Evolutionary conservation across 2,888 invertebrate genomes (phyloP).

Genomic region (Pyrochroa serraticornis): DNA sequence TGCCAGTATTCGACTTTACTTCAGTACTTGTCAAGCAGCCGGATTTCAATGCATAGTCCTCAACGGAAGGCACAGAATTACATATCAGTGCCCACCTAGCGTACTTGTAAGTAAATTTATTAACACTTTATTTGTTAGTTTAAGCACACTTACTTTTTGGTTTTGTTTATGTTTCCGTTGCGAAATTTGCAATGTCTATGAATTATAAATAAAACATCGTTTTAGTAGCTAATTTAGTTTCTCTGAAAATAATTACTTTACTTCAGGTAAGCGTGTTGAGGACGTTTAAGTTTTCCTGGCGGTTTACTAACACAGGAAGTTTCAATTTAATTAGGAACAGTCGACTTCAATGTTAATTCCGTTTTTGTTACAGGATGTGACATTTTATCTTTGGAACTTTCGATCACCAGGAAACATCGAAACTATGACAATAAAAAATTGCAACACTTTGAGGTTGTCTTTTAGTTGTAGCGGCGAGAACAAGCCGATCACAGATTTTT

Average conservation of each 20-base stretch:
- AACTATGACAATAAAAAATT: slow-evolving; percentile 60
- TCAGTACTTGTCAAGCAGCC: too few relatives aligned
- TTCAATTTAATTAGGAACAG: not conserved
- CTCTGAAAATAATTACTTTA: not conserved
- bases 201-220: too few relatives aligned
- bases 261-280: not conserved
- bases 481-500: slow-evolving; percentile 42
- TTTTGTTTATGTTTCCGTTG: too few relatives aligned
- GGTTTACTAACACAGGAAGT: not conserved
- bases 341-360: not conserved
- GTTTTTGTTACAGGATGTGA: slow-evolving; percentile 59
- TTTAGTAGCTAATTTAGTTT: too few relatives aligned
- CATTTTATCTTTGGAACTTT: slow-evolving; percentile 61
- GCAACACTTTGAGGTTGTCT: slow-evolving; percentile 59
- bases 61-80: too few relatives aligned
- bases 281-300: not conserved
- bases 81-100: too few relatives aligned
- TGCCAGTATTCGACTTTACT: too few relatives aligned
- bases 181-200: too few relatives aligned
- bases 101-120: too few relatives aligned
- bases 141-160: too few relatives aligned
- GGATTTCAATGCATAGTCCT: too few relatives aligned
- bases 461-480: slow-evolving; percentile 60
- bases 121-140: too few relatives aligned
- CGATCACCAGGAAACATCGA: slow-evolving; percentile 58